Base-by-base conservation (phyloP, 1,140 invertebrate genomes). In the Trachelipus rathkii region DNA sequence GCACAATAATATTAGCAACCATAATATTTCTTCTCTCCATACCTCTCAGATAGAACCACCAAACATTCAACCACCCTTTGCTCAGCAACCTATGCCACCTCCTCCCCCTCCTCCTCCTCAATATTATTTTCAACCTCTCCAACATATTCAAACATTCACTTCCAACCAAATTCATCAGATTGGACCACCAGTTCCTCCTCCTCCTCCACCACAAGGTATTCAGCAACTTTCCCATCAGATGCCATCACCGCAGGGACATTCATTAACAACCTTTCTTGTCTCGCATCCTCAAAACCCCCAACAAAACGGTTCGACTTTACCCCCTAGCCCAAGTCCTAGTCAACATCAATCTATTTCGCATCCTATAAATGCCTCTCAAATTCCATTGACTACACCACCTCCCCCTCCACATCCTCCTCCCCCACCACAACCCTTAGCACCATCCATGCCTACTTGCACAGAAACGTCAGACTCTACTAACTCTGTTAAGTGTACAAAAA, bases 21-120 rank as follows among this genome's bases (percentile, higher is more conserved):
- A 71, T 69, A 71, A 53, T 50, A 71, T 21, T 71, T 67, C 74
- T 11, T 67, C 76, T 45, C 70, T 77, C 19, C 79, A 81, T 24
- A 53, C 77, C n/a, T 71, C 77, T 13, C 77, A 78, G 71, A 60
- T 76, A 10, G 45, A 23, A 33, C 77, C 75, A 23, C 53, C 75
- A 8, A 24, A 66, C 24, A 50, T 75, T 15, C 67, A 72, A 19
- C 46, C 72, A 19, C 75, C 74, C 15, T n/a, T 76, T 44, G 19
- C 79, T 53, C 71, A 75, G 9, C 13, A 69, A 15, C 72, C 33
- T 15, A 72, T 72, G 53, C 23, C 72, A 13, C 77, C 76, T 4
- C 67, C 79, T 53, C 71, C 72, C 6, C 77, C 76, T 8, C 50
- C 50, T 60, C 50, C 50, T 4, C 50, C 50, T 60, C 50, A 60